Percentiles rank a stretch among this genome's conserved stretches.
These are phyloP conservation scores for Micromussa lordhowensis DNA, from an alignment of 92 coral and sea anemone species.

Conservation along the genomic window DNA sequence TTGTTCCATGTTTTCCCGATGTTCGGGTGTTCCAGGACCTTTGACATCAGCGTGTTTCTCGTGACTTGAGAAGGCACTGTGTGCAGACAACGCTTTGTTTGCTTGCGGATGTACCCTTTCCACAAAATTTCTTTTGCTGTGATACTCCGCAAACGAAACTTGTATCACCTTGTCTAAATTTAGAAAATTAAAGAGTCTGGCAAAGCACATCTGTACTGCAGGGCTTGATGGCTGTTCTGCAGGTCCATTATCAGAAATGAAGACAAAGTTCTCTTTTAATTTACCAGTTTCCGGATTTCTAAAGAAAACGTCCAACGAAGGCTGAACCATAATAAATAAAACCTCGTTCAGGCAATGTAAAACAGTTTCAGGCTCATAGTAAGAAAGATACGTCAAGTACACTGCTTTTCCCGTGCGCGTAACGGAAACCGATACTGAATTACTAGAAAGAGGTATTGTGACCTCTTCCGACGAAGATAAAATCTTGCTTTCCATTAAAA, in stretches of 20 bases:
- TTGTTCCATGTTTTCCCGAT: slow-evolving; percentile 68
- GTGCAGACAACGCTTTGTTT: slow-evolving; percentile 63
- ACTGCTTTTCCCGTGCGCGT: slow-evolving; percentile 70
- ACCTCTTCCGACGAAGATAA: background rate
- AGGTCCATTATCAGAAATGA: slow-evolving; percentile 70
- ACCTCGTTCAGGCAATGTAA: slow-evolving; percentile 61
- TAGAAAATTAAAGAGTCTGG: slow-evolving; percentile 36
- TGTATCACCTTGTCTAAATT: slow-evolving; percentile 61
- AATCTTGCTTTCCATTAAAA: slow-evolving; percentile 49
- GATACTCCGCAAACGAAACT: slow-evolving; percentile 68
- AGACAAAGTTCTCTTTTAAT: slow-evolving; percentile 53
- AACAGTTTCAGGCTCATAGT: slow-evolving; percentile 69
- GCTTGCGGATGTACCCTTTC: slow-evolving; percentile 72
- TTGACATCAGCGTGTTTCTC: slow-evolving; percentile 32
- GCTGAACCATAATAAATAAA: slow-evolving; percentile 55
- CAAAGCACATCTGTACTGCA: slow-evolving; percentile 63
- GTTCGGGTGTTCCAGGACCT: slow-evolving; percentile 63
- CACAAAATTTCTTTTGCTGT: slow-evolving; percentile 73
- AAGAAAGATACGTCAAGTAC: slow-evolving; percentile 55
- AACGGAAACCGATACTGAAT: slow-evolving; percentile 50
- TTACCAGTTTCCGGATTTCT: slow-evolving; percentile 52
- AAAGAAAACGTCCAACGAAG: slow-evolving; percentile 61
- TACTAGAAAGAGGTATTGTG: slow-evolving; percentile 37
- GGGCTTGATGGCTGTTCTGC: slow-evolving; percentile 65
- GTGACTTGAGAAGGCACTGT: slow-evolving; percentile 68